These are phyloP conservation scores for Lasioglossum lativentre DNA, from an alignment of 2,888 invertebrate genomes.

Conservation along the genomic window DNA sequence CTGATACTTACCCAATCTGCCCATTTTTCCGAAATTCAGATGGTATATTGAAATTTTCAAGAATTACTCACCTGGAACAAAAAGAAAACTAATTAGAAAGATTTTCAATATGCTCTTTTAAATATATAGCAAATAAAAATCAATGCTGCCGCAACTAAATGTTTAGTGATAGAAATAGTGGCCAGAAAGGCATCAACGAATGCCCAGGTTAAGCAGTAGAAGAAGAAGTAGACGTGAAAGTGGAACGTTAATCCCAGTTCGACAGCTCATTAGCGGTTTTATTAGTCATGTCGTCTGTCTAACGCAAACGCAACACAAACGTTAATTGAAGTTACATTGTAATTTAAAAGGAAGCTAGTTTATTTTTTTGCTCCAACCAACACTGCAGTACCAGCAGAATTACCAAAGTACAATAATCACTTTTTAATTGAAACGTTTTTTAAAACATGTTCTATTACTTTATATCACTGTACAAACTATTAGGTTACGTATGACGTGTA, in stretches of 20 bases:
- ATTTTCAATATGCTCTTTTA: background rate
- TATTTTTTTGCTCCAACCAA: background rate
- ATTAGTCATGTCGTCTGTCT: slow-evolving; percentile 72
- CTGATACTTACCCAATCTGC: slow-evolving; percentile 49
- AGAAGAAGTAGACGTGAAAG: slow-evolving; percentile 66
- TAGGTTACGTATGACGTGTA: background rate
- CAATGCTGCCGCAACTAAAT: slow-evolving; percentile 31
- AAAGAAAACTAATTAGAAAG: slow-evolving; percentile 40
- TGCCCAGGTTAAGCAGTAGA: slow-evolving; percentile 54
- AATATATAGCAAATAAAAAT: background rate
- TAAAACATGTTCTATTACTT: background rate
- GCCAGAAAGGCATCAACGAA: slow-evolving; percentile 29
- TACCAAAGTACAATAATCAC: background rate
- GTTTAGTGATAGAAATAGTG: slow-evolving; percentile 32
- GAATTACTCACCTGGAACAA: slow-evolving; percentile 67
- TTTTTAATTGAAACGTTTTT: background rate
- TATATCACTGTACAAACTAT: background rate
- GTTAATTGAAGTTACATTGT: slow-evolving; percentile 54
- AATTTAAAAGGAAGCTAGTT: background rate
- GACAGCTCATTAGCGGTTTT: slow-evolving; percentile 79
- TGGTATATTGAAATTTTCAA: background rate
- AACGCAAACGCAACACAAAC: slow-evolving; percentile 30
- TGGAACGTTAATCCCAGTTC: slow-evolving; percentile 76
- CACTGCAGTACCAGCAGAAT: background rate
- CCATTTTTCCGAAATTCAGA: background rate